Evolutionary conservation across 2,797 vertebrate genomes (phyloP).

Genomic region (Parambassis ranga): DNA sequence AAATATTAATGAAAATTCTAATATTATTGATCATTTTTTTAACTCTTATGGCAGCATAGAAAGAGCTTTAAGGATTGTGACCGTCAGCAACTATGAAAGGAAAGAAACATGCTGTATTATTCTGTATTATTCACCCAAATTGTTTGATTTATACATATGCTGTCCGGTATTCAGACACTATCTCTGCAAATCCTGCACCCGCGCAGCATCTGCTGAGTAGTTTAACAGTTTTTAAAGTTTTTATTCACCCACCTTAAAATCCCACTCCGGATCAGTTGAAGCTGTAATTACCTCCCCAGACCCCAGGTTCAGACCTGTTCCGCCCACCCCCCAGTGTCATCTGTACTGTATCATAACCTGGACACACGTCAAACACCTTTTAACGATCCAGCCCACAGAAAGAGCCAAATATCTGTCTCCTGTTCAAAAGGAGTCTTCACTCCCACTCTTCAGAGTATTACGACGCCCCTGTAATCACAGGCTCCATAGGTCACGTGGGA

Average conservation of each 20-base stretch:
- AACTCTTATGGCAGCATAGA: no score
- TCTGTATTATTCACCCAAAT: no score
- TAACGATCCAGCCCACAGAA: slow-evolving; percentile 2
- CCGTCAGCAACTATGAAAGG: no score
- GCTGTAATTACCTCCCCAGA: slow-evolving; percentile 43
- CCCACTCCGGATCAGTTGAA: slow-evolving; percentile 36
- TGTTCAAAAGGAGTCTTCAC: slow-evolving; percentile 10
- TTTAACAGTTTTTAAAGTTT: slow-evolving; percentile 11
- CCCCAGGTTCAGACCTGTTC: slow-evolving; percentile 3
- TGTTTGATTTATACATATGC: no score
- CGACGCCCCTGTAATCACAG: slow-evolving; percentile 3
- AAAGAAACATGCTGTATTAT: no score
- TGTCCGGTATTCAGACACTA: not conserved
- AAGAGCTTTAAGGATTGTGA: no score
- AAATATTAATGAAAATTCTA: no score
- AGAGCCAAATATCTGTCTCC: slow-evolving; percentile 27
- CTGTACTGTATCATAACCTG: slow-evolving; percentile 3
- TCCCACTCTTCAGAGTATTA: slow-evolving; percentile 10
- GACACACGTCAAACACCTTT: slow-evolving; percentile 7
- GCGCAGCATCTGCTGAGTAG: no score
- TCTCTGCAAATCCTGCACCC: not conserved
- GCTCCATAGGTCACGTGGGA: not conserved
- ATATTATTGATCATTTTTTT: no score
- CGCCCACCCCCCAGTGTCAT: not conserved
- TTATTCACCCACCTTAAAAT: slow-evolving; percentile 31